Evolutionary conservation across 2,797 vertebrate species (phyloP).

Genomic region (Muscicapa striata): DNA sequence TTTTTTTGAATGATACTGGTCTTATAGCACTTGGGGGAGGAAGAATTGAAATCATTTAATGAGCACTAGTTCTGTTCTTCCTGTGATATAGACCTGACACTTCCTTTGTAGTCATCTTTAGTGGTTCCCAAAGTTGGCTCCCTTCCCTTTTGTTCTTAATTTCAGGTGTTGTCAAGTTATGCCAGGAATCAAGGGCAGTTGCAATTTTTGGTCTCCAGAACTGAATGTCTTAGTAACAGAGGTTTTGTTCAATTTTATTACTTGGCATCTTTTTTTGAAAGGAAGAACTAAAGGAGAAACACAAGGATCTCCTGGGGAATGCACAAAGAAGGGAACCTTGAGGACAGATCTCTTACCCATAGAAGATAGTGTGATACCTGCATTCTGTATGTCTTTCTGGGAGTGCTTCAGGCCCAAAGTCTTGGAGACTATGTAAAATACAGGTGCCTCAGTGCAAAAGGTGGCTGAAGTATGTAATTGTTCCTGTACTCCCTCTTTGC

Average conservation of each 20-base stretch:
- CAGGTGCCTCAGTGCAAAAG: not conserved
- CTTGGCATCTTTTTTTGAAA: not conserved
- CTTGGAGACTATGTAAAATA: not conserved
- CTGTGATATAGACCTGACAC: not conserved
- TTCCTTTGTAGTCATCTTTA: not conserved
- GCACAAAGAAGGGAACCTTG: not conserved
- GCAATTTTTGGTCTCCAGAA: slow-evolving; percentile 20
- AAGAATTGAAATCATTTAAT: not conserved
- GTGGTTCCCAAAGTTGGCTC: not conserved
- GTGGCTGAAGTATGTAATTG: not conserved
- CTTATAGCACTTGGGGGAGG: not conserved
- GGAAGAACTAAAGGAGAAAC: not conserved
- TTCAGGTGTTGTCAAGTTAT: slow-evolving; percentile 47
- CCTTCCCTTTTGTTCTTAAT: slow-evolving; percentile 8
- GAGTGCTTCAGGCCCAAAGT: not conserved
- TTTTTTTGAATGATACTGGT: not conserved
- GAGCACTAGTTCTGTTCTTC: not conserved
- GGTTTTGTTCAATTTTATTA: slow-evolving; percentile 41
- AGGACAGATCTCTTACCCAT: not conserved
- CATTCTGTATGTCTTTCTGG: not conserved
- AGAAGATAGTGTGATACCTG: not conserved
- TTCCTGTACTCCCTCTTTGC: not conserved
- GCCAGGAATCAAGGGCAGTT: not conserved
- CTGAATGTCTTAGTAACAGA: not conserved
- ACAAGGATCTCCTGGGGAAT: not conserved